phyloP scores from a whole-genome alignment of 2,888 invertebrate species.

The Parasteatoda lunata region DNA sequence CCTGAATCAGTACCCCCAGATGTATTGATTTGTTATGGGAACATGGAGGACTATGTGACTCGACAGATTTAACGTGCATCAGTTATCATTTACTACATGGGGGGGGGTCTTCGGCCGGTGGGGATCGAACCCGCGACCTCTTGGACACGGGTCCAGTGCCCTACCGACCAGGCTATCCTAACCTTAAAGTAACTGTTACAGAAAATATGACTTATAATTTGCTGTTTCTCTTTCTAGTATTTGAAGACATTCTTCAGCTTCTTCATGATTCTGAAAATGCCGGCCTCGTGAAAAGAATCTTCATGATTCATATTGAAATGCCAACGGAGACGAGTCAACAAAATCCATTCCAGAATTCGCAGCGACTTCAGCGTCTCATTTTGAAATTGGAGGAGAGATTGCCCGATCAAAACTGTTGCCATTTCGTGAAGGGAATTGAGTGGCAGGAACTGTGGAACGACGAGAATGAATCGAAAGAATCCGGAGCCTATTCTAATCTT shows the following conservation, averaged over 20 bases:
- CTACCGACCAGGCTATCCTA: no score
- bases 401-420: slow-evolving; percentile 35
- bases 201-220: not conserved
- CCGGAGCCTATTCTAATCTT: slow-evolving; percentile 10
- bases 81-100: no score
- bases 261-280: slow-evolving; percentile 13
- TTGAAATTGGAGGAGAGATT: slow-evolving; percentile 32
- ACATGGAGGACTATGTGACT: no score
- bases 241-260: slow-evolving; percentile 37
- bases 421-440: slow-evolving; percentile 30
- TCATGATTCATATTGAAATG: slow-evolving; percentile 43
- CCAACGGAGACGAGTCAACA: not conserved
- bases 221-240: slow-evolving; percentile 28
- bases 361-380: slow-evolving; percentile 13
- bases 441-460: slow-evolving; percentile 38
- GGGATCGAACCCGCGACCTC: no score
- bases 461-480: not conserved
- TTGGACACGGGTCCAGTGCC: no score
- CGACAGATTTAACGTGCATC: no score
- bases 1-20: no score
- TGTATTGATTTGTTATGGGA: no score
- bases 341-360: not conserved
- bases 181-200: no score
- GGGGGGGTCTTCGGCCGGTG: no score
- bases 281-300: not conserved